Base-by-base conservation (phyloP, 2,888 invertebrate species). In the Chironomus tentans region DNA sequence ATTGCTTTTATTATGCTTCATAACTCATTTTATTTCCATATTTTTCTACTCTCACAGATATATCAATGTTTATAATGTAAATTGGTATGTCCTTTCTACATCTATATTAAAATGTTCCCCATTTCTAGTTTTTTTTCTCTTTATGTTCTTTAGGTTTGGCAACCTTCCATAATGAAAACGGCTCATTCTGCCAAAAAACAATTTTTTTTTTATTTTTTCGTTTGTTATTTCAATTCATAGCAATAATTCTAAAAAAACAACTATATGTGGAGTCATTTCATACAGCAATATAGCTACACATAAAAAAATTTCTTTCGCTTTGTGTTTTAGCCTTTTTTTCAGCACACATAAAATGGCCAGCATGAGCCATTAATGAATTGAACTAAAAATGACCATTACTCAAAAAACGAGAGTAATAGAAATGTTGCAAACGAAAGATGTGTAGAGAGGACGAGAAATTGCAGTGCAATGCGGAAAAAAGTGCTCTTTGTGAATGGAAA, bases 351-450 rank as follows among this genome's bases (percentile, higher is more conserved):
- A 46, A 69, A 24, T 18, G n/a, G 65, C 18, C 22, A 65, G 68
- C 68, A 68, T 24, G 28, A 56, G 24, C 71, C 56, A 71, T 50
- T 71, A 71, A 71, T 71, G 71, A 71, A 71, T 71, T 46, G 56
- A 71, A 38, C 70, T 70, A 22, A 48, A 10, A 68, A n/a, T 68
- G 68, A 68, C 68, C 68, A 38, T 68, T 68, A 21, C 24, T 68
- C 18, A 28, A 68, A 28, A 68, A 15, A 22, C n/a, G 18, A 22
- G 15, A 56, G n/a, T n/a, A 65, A 65, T 18, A 65, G 22, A 68
- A 28, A 62, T 22, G 13, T 24, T 12, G 22, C 65, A 65, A 65
- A 50, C 4, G 15, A 50, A 56, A 18, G 12, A 18, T 15, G 56
- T 15, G 56, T 15, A 15, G 13, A 56, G 56, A 56, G 2, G n/a